Conservation (phyloP, 2,113 vertebrate species). For the Pavo muticus region DNA sequence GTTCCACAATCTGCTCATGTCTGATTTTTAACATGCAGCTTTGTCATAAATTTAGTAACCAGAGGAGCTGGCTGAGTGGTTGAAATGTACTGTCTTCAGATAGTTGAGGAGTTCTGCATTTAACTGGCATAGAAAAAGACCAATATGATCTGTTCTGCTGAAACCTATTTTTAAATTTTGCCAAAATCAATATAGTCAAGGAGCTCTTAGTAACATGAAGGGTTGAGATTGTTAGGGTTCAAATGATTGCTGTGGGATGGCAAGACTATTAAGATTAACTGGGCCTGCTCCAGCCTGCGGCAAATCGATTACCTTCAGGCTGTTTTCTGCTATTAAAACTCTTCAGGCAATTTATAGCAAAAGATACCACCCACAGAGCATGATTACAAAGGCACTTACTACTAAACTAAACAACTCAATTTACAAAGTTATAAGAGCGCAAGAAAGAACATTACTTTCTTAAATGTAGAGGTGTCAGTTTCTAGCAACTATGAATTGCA, state of each 20-base stretch:
- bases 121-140: background rate
- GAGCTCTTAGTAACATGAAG: background rate
- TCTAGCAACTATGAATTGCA: background rate
- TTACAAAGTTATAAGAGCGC: background rate
- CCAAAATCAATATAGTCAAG: background rate
- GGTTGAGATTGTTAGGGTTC: background rate
- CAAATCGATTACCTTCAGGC: constrained; percentile 12
- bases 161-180: background rate
- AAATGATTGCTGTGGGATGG: background rate
- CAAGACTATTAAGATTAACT: background rate
- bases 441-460: background rate
- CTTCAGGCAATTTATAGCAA: constrained; percentile 31
- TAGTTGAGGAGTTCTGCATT: background rate
- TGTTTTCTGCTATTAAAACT: constrained; percentile 20
- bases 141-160: background rate
- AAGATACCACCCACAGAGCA: background rate
- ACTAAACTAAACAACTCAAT: background rate
- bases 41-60: background rate
- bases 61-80: background rate
- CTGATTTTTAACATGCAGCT: background rate
- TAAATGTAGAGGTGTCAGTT: background rate
- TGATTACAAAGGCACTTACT: background rate
- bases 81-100: background rate
- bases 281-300: background rate
- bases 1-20: background rate